Percentiles rank a stretch among this genome's conserved stretches.
Evolutionary conservation across 2,888 invertebrate genomes (phyloP).

Genomic region (Mimumesa dahlbomi): DNA sequence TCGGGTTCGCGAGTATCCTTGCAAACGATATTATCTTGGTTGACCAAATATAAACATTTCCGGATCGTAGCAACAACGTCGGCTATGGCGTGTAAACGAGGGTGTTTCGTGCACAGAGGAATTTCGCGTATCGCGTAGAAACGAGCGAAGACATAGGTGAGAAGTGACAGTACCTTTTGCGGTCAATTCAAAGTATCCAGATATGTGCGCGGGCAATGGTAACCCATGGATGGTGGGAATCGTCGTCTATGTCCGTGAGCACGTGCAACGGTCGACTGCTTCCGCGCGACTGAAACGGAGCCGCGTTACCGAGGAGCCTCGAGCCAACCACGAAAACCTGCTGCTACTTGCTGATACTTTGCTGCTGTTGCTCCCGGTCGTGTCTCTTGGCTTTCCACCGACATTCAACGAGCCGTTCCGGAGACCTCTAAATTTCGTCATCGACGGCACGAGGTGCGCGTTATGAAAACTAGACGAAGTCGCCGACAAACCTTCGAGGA

Average conservation of each 20-base stretch:
- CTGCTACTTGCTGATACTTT: constrained; percentile 40
- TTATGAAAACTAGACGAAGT: constrained; percentile 16
- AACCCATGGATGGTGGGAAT: constrained; percentile 60
- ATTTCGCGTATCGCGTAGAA: too few relatives aligned
- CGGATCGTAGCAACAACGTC: too few relatives aligned
- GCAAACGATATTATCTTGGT: too few relatives aligned
- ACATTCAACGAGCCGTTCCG: constrained; percentile 7
- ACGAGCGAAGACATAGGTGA: neutral
- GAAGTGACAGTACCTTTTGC: constrained; percentile 53
- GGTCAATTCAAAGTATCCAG: constrained; percentile 46
- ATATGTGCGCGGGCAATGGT: constrained; percentile 41
- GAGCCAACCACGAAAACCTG: constrained; percentile 43
- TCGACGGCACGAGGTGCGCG: neutral
- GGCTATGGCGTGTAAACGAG: too few relatives aligned
- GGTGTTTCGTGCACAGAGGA: neutral
- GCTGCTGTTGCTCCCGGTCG: constrained; percentile 1
- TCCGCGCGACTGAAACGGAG: constrained; percentile 64
- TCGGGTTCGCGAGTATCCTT: too few relatives aligned
- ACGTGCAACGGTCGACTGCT: constrained; percentile 68
- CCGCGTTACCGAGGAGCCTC: constrained; percentile 33
- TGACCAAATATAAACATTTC: too few relatives aligned
- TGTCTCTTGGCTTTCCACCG: constrained; percentile 27
- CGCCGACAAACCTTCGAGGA: neutral
- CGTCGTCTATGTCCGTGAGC: constrained; percentile 28
- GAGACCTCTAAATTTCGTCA: constrained; percentile 30